Conservation (phyloP, 2,113 vertebrate species). For the Ceratotherium simum region DNA sequence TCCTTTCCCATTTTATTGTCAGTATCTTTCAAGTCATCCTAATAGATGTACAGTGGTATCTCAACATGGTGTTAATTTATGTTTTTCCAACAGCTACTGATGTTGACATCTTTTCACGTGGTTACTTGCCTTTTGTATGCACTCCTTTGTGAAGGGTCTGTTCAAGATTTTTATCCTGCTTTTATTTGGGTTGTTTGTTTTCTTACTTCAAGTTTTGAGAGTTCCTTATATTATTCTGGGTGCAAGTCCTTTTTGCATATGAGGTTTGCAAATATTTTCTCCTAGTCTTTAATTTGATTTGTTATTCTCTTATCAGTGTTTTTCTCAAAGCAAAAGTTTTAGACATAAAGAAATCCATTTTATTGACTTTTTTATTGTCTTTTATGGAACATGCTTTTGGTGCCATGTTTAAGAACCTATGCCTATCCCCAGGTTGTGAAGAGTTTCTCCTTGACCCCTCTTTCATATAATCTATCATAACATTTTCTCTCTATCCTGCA, state of each 20-base stretch:
- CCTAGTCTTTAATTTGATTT: background rate
- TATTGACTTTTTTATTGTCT: background rate
- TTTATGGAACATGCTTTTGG: background rate
- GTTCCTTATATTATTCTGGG: background rate
- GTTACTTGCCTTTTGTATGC: background rate
- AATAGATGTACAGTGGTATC: background rate
- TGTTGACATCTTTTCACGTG: background rate
- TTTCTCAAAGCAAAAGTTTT: background rate
- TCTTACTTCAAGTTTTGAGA: slow-evolving; percentile 10
- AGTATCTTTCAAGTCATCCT: background rate
- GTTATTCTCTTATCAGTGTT: background rate
- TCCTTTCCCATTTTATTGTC: background rate
- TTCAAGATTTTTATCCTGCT: background rate
- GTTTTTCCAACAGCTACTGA: background rate
- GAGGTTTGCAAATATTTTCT: background rate
- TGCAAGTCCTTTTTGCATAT: background rate
- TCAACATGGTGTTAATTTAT: background rate
- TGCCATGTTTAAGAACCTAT: background rate
- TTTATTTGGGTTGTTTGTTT: background rate
- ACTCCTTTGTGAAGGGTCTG: background rate
- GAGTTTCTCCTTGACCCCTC: background rate
- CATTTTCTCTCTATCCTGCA: background rate
- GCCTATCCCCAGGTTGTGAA: background rate
- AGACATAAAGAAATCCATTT: background rate
- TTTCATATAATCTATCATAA: background rate